A percentile compares a stretch with the other conserved stretches of the same genome.
Conservation (phyloP, 2,888 invertebrate genomes). For the Boloria selene region DNA sequence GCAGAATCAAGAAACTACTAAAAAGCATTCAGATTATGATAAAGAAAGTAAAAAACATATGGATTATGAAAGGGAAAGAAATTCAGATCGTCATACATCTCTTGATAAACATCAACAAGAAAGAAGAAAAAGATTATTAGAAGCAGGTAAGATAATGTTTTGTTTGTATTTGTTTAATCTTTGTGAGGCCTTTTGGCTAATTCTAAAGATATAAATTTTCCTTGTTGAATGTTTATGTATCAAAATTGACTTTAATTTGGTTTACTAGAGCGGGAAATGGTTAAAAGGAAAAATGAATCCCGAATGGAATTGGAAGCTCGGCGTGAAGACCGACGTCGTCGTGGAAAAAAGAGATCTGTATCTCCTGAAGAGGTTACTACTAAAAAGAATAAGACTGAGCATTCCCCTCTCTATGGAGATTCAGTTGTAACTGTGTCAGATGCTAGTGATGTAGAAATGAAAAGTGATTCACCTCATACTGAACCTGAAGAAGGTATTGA, state of each 20-base stretch:
- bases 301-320: constrained; percentile 88
- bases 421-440: constrained; percentile 77
- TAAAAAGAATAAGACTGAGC: constrained; percentile 65
- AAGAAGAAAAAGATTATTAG: constrained; percentile 86
- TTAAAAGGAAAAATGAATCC: constrained; percentile 88
- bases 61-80: constrained; percentile 75
- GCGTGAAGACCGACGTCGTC: constrained; percentile 83
- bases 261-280: constrained; percentile 86
- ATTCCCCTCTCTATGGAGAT: constrained; percentile 67
- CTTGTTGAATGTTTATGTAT: not conserved
- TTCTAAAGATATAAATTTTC: too few species aligned
- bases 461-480: constrained; percentile 66
- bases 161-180: too few species aligned
- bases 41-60: constrained; percentile 68
- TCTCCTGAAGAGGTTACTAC: constrained; percentile 59
- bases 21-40: constrained; percentile 73
- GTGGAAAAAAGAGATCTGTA: constrained; percentile 70
- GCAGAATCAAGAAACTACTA: constrained; percentile 72
- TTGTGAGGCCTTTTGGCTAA: too few species aligned
- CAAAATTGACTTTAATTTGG: constrained; percentile 21
- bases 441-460: constrained; percentile 76
- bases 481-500: constrained; percentile 71
- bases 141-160: constrained; percentile 80
- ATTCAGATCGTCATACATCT: constrained; percentile 64
- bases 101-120: constrained; percentile 80